Evolutionary conservation across 2,888 invertebrate species (phyloP), one percentile per base, ranked within the genome.

Genomic region (Proisotoma minuta): DNA sequence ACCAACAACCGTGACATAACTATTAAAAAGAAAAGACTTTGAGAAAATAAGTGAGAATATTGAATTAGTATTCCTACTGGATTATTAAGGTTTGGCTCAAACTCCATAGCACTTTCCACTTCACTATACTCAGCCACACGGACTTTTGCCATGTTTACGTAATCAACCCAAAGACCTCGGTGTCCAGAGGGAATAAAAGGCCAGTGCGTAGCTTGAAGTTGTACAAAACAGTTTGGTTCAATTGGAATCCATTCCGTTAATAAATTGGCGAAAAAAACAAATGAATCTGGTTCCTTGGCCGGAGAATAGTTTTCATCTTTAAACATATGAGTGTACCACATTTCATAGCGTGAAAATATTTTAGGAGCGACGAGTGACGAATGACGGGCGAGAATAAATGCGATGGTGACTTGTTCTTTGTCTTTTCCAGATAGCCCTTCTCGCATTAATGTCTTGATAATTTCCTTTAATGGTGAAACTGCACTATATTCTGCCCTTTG

Each of bases 141-240:
- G 26, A 34, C 65, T 68, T 66, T 72, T 5, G 68, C 70, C 24
- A 64, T 3, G 20, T 34, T 27, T 29, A 70, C 43, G 56, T 73
- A 73, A n/a, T 66, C 69, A 39, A 40, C 63, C 70, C 72, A 73
- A 12, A 65, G 26, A 5, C 47, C 59, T 40, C 63, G 50, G 48
- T 66, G 63, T 20, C 71, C 71, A 1, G 52, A 28, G 8, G 72
- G 73, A 54, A 72, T 58, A 52, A 59, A 66, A 3, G 73, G 73
- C 62, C 66, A 60, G 49, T 63, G 67, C 2, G 68, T 66, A 4
- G 66, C 63, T 26, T 73, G 73, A 29, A 68, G 65, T 63, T 64
- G 68, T 20, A 73, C 67, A 53, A 73, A 73, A 57, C 69, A 66
- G 18, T 63, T 59, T 18, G 73, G 73, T 50, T 73, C 73, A 52